Evolutionary conservation across 2,888 invertebrate species (phyloP).

Genomic region (Campaea margaritaria): DNA sequence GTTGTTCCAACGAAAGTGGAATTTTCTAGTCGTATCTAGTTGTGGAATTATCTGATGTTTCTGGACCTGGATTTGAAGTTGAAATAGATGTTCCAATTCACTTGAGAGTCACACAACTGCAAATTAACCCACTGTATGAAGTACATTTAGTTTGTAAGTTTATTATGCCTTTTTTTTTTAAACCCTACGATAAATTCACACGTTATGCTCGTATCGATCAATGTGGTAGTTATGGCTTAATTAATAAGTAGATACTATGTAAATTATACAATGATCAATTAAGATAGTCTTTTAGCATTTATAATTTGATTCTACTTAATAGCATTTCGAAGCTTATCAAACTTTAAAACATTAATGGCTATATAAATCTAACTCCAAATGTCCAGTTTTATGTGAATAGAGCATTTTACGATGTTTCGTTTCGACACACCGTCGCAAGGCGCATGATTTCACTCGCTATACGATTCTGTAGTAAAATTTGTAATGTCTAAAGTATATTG

Average conservation of each 20-base stretch:
- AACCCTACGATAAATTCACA: no score
- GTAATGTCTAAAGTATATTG: constrained; percentile 5
- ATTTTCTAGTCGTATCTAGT: constrained; percentile 20
- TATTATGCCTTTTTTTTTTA: no score
- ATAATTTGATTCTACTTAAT: background rate
- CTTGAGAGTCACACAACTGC: no score
- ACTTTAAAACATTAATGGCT: constrained; percentile 19
- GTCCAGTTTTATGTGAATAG: constrained; percentile 29
- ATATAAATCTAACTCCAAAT: constrained; percentile 22
- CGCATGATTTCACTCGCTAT: constrained; percentile 28
- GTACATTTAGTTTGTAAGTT: no score
- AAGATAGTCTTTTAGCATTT: background rate
- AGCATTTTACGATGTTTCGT: constrained; percentile 29
- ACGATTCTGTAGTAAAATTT: constrained; percentile 15
- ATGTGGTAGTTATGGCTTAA: no score
- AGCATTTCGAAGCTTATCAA: background rate
- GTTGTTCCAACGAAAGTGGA: constrained; percentile 39
- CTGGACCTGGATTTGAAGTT: no score
- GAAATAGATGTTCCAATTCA: no score
- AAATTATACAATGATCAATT: background rate
- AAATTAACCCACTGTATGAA: no score
- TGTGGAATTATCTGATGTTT: background rate
- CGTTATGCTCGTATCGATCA: no score
- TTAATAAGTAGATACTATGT: no score
- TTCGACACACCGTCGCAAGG: constrained; percentile 31